phyloP scores from a whole-genome alignment of 2,888 invertebrate genomes.

The Xanthia togata region DNA sequence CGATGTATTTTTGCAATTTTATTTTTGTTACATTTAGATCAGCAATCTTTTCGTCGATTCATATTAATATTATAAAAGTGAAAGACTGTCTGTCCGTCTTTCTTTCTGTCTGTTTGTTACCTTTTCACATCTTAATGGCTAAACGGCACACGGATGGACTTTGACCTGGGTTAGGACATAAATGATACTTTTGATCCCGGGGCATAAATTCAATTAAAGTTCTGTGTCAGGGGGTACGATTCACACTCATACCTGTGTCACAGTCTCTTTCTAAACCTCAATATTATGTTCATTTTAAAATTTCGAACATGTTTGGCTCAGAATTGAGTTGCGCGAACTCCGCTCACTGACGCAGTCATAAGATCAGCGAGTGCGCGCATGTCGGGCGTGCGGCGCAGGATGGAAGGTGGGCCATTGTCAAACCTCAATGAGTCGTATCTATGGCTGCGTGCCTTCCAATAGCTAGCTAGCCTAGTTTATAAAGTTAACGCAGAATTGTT shows the following conservation, averaged over 20 bases:
- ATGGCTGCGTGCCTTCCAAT: neutral
- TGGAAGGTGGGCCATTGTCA: too few relatives aligned
- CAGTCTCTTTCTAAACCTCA: neutral
- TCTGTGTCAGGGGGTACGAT: neutral
- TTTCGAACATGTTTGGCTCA: too few relatives aligned
- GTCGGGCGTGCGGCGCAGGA: too few relatives aligned
- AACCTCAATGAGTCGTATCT: neutral
- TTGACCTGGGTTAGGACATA: neutral
- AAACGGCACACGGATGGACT: too few relatives aligned
- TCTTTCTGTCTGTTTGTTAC: too few relatives aligned
- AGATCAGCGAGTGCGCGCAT: too few relatives aligned
- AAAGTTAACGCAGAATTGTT: neutral
- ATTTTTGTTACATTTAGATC: neutral
- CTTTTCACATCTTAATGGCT: too few relatives aligned
- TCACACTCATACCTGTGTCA: neutral
- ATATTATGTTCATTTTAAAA: too few relatives aligned
- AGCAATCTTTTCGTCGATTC: too few relatives aligned
- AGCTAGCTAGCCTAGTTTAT: neutral
- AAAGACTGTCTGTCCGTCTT: too few relatives aligned
- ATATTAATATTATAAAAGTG: neutral
- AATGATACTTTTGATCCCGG: neutral
- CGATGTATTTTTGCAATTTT: neutral
- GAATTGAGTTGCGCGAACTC: too few relatives aligned
- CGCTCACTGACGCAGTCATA: too few relatives aligned
- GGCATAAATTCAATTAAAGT: neutral